Conservation (phyloP, 35 echinoderm and acorn worm species). For the Chiridota heheva region DNA sequence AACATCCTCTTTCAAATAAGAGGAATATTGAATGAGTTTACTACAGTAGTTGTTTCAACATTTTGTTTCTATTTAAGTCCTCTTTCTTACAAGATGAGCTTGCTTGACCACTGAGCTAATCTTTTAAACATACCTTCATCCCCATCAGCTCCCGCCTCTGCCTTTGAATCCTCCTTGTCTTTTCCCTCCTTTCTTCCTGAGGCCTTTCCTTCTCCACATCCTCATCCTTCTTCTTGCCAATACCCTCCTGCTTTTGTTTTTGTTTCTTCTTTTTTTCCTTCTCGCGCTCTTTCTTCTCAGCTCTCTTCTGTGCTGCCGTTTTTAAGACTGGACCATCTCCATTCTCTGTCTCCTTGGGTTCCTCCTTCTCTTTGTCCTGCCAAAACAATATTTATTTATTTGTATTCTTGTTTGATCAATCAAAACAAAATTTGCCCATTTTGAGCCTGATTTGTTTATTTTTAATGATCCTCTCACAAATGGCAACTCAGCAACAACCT, state of each 20-base stretch:
- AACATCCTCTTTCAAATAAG: not conserved
- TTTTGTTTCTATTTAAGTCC: not conserved
- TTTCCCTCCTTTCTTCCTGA: constrained; percentile 14
- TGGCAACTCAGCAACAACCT: no score
- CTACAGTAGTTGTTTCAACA: not conserved
- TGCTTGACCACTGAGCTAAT: not conserved
- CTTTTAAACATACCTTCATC: constrained; percentile 21
- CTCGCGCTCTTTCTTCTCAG: constrained; percentile 93
- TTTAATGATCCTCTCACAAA: no score
- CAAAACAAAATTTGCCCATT: no score
- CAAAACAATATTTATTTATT: no score
- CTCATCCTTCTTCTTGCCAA: constrained; percentile 45
- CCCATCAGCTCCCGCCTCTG: constrained; percentile 2
- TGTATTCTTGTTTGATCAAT: no score
- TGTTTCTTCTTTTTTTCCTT: constrained; percentile 77
- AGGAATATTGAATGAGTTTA: not conserved
- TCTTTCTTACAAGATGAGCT: not conserved
- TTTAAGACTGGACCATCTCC: no score
- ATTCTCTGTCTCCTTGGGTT: no score
- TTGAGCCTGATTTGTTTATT: no score
- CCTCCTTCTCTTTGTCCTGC: no score
- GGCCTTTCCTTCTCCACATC: constrained; percentile 24
- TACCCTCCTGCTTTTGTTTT: constrained; percentile 37
- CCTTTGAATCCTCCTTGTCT: constrained; percentile 4
- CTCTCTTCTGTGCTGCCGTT: constrained; percentile 95